Evolutionary conservation across 2,113 vertebrate species (phyloP).

Genomic region (Petaurus breviceps): DNA sequence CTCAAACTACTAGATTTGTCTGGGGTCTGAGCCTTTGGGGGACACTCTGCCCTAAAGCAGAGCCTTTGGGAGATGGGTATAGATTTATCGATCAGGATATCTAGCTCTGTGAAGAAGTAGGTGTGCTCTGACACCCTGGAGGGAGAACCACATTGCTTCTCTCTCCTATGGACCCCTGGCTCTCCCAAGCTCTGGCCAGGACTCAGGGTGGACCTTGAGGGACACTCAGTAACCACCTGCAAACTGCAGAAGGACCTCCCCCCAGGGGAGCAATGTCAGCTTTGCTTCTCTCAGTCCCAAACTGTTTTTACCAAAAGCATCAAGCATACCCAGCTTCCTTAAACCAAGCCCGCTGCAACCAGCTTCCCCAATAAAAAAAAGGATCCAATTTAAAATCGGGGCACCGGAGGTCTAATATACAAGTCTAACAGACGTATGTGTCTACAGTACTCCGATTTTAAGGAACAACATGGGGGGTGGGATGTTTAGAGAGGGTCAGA

Average conservation of each 20-base stretch:
- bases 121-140: neutral
- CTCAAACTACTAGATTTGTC: neutral
- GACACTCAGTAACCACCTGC: fast-evolving
- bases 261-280: neutral
- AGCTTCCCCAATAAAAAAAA: neutral
- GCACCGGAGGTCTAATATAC: neutral
- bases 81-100: neutral
- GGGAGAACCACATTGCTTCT: neutral
- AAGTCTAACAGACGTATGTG: too few relatives aligned
- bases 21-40: neutral
- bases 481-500: neutral
- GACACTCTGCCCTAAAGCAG: neutral
- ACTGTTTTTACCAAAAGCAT: neutral
- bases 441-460: neutral
- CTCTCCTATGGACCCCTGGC: neutral
- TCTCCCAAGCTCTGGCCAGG: neutral
- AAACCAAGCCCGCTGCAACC: too few relatives aligned
- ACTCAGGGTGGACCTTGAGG: neutral
- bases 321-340: neutral
- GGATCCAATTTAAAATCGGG: neutral
- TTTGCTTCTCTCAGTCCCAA: neutral
- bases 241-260: neutral
- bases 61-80: neutral
- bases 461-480: neutral
- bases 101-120: neutral